A percentile compares a stretch with the other conserved stretches of the same genome.
Conservation (phyloP, 2,113 vertebrate species). For the Gadus chalcogrammus region DNA sequence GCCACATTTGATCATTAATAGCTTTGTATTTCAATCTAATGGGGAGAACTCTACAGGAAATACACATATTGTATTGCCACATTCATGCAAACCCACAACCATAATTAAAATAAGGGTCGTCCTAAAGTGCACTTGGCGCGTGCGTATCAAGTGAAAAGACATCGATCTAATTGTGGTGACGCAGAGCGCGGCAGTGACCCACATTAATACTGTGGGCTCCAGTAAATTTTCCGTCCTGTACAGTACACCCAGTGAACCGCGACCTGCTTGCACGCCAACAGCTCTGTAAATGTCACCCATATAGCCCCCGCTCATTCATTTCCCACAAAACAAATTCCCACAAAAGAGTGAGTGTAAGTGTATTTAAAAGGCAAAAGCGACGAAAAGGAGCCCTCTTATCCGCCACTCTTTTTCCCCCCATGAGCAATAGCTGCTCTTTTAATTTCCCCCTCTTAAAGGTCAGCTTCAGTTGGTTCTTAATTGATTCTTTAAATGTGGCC, state of each 20-base stretch:
- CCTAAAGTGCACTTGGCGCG: constrained; percentile 38
- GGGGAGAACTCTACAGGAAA: too few species aligned
- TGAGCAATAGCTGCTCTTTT: constrained; percentile 73
- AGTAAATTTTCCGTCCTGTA: constrained; percentile 61
- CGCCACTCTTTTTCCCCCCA: constrained; percentile 54
- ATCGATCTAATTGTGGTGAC: constrained; percentile 39
- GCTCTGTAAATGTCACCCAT: constrained; percentile 66
- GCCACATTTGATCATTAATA: too few species aligned
- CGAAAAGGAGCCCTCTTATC: constrained; percentile 64
- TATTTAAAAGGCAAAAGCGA: constrained; percentile 73
- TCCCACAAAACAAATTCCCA: constrained; percentile 66
- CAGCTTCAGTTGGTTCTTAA: constrained; percentile 71
- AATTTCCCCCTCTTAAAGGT: constrained; percentile 74
- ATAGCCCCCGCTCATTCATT: constrained; percentile 63
- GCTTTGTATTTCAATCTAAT: too few species aligned
- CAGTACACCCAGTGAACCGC: constrained; percentile 60
- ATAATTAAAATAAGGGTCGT: constrained; percentile 35
- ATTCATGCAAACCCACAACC: too few species aligned
- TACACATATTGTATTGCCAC: too few species aligned
- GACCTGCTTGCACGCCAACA: constrained; percentile 52
- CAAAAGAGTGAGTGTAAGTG: constrained; percentile 65
- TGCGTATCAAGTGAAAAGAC: constrained; percentile 31
- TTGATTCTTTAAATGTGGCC: constrained; percentile 75
- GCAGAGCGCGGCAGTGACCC: constrained; percentile 48
- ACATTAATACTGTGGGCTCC: constrained; percentile 55